Percentiles rank a stretch among this genome's conserved stretches.
These are phyloP conservation scores for Machaerirhynchus nigripectus DNA, from an alignment of 2,113 vertebrate genomes.

Conservation along the genomic window DNA sequence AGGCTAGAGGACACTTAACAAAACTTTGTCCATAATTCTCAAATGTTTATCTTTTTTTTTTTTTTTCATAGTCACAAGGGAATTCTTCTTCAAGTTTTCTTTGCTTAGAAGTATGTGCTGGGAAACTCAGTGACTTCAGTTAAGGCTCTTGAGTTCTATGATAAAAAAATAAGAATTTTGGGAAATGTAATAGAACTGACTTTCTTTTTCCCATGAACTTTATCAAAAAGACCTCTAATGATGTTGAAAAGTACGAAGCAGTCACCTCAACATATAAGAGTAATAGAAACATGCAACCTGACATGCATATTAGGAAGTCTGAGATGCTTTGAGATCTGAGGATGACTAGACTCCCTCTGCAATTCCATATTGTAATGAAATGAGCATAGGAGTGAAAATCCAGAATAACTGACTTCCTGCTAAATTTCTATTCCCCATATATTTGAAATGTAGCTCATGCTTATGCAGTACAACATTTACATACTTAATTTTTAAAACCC, in stretches of 20 bases:
- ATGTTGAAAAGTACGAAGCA: neutral
- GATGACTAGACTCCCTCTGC: neutral
- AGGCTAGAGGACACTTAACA: neutral
- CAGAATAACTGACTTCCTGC: constrained; percentile 23
- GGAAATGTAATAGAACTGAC: neutral
- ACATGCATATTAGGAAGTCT: neutral
- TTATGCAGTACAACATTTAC: constrained; percentile 58
- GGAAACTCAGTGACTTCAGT: neutral
- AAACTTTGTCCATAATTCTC: neutral
- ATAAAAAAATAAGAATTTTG: neutral
- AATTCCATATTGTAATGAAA: constrained; percentile 11
- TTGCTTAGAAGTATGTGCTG: neutral
- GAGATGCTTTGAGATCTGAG: neutral
- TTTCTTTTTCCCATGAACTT: neutral
- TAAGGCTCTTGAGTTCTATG: neutral
- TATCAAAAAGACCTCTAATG: neutral
- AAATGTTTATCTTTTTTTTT: neutral
- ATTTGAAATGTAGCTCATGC: constrained; percentile 33
- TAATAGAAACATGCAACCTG: neutral
- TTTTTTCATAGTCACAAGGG: neutral
- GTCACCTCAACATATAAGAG: neutral
- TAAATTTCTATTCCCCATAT: constrained; percentile 22
- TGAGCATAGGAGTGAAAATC: constrained; percentile 4
- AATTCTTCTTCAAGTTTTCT: neutral
- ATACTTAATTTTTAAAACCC: constrained; percentile 39